phyloP scores from a whole-genome alignment of 2,113 vertebrate species.

The Sylvia atricapilla region DNA sequence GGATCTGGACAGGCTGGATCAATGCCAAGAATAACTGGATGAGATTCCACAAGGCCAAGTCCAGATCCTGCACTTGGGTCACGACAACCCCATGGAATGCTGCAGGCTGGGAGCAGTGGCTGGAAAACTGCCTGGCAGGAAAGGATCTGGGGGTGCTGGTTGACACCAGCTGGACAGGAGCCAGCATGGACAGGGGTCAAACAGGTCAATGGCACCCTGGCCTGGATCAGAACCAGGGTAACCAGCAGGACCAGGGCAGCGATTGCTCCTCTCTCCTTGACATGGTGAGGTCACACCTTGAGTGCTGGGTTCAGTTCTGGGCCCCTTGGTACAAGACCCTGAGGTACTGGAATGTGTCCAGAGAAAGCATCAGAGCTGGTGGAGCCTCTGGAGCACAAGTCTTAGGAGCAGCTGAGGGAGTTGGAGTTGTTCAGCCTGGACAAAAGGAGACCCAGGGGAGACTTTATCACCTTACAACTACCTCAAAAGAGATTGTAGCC shows the following conservation, averaged over 20 bases:
- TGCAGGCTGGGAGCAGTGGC: background rate
- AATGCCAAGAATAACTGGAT: background rate
- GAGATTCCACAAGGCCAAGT: background rate
- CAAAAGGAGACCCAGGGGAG: background rate
- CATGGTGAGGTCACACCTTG: background rate
- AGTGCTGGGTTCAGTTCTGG: background rate
- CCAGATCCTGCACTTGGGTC: background rate
- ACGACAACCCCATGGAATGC: background rate
- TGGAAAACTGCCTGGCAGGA: background rate
- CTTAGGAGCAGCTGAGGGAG: background rate
- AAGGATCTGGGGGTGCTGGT: background rate
- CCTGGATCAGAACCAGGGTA: background rate
- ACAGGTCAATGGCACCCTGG: background rate
- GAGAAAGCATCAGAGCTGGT: background rate
- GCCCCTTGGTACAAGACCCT: background rate
- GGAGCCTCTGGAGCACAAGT: background rate
- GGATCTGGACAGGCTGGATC: background rate
- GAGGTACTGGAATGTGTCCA: rapidly evolving
- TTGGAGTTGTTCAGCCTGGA: background rate
- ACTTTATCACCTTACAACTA: background rate
- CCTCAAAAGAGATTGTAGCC: background rate
- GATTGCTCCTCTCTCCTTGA: background rate
- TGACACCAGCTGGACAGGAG: rapidly evolving
- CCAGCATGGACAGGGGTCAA: background rate
- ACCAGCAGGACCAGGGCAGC: background rate